Evolutionary conservation across 2,797 vertebrate genomes (phyloP).

Genomic region (Natrix natrix): DNA sequence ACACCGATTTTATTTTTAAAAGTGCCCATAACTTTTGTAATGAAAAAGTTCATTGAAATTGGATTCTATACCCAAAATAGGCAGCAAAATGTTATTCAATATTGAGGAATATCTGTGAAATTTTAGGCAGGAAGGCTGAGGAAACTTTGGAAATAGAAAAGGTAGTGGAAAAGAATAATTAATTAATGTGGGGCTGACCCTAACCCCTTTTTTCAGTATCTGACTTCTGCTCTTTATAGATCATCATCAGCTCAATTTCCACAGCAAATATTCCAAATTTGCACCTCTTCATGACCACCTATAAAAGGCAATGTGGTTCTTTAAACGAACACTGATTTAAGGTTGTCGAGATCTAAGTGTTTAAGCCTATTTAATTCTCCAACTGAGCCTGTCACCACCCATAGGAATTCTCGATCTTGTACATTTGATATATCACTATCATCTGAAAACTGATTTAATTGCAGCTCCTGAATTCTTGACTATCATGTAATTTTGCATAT

Average conservation of each 20-base stretch:
- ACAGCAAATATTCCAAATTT: not conserved
- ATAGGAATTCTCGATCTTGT: not conserved
- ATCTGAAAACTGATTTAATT: not conserved
- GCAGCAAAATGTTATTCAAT: not conserved
- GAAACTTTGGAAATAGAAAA: not conserved
- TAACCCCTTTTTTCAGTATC: not conserved
- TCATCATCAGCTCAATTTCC: not conserved
- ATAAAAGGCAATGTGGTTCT: not conserved
- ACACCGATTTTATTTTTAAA: not conserved
- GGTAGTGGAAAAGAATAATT: not conserved
- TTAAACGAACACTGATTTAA: not conserved
- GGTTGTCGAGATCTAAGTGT: not conserved
- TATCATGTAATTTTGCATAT: not conserved
- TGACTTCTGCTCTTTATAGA: not conserved
- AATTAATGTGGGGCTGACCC: not conserved
- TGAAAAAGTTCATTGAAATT: not conserved
- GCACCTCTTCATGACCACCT: not conserved
- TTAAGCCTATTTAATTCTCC: not conserved
- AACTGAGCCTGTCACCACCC: not conserved
- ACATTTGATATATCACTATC: not conserved
- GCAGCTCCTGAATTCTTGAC: not conserved
- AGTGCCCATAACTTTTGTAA: not conserved
- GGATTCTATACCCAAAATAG: not conserved
- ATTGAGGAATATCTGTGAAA: not conserved
- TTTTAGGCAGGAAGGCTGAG: not conserved